Base-by-base conservation (phyloP, 1,140 invertebrate genomes). In the Drosophila jambulina region DNA sequence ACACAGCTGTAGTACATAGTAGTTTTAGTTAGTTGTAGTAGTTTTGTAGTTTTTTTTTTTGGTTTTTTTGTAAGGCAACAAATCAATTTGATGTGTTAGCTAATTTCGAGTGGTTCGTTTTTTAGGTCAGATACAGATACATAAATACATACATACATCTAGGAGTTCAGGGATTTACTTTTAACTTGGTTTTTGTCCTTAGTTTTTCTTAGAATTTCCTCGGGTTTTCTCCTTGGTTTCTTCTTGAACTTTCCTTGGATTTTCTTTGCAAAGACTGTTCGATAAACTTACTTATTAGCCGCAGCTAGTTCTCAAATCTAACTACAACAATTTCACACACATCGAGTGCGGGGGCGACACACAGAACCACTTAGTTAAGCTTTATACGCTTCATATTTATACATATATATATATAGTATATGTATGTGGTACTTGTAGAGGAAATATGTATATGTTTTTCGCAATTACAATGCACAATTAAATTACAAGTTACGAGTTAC, bases 11-110 rank as follows among this genome's bases (percentile, higher is more conserved):
- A 54, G 51, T 54, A 54, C 51, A 54, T 54, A 54, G 51, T 54
- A 54, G 51, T 54, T 54, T 54, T 56, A 46, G 45, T 75, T 53
- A 38, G 60, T 76, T 29, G 53, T 59, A 38, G 68, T 70, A 43
- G 45, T 69, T 38, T 69, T 38, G 60, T 70, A 63, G 29, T 61
- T 36, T n/a, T 32, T 19, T 51, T 48, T 4, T 1, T 29, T 32
- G n/a, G 32, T 19, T 46, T 59, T 15, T 34, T 54, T 34, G 65
- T 76, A 77, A 77, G 75, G 75, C 75, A 77, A 76, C 75, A 77
- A 77, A 77, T 76, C 75, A 77, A 77, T 76, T 76, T 67, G 72
- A 77, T 68, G 75, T 77, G 74, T 77, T 77, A 67, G 74, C 74
- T 75, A 75, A 74, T 71, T 61, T 61, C 46, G 43, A 75, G 68